phyloP scores from a whole-genome alignment of 2,888 invertebrate genomes.

The Drosophila paracracens region DNA sequence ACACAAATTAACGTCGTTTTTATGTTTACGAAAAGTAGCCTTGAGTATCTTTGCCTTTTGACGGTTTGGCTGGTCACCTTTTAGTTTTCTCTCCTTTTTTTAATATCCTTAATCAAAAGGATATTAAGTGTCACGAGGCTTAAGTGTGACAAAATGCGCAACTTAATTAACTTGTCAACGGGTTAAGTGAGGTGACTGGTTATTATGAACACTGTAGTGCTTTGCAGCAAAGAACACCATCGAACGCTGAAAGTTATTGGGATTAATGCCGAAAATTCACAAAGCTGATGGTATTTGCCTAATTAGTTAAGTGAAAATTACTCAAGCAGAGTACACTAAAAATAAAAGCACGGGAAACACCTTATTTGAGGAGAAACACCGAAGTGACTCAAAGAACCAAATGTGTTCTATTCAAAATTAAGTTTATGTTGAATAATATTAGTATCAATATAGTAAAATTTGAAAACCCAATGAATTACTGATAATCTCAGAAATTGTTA shows the following conservation, averaged over 20 bases:
- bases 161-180: constrained; percentile 77
- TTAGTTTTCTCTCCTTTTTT: constrained; percentile 1
- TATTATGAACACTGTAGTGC: constrained; percentile 29
- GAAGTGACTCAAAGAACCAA: background rate
- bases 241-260: background rate
- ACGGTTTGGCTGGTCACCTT: constrained; percentile 13
- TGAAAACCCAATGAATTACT: background rate
- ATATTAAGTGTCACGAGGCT: constrained; percentile 53
- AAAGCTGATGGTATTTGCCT: background rate
- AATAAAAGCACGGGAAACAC: background rate
- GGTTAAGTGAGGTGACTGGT: constrained; percentile 58
- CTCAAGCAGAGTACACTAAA: background rate
- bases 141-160: constrained; percentile 73
- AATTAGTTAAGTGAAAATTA: constrained; percentile 15
- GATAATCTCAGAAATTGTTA: background rate
- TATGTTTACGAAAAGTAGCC: constrained; percentile 52
- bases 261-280: background rate
- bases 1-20: constrained; percentile 72
- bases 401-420: too few relatives aligned
- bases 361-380: background rate
- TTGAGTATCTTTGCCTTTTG: constrained; percentile 38
- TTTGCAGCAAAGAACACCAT: constrained; percentile 14
- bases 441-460: background rate
- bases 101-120: constrained; percentile 53
- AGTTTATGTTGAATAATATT: too few relatives aligned